These are phyloP conservation scores for Dicrurus megarhynchus DNA, from an alignment of 2,113 vertebrate genomes.

Conservation along the genomic window DNA sequence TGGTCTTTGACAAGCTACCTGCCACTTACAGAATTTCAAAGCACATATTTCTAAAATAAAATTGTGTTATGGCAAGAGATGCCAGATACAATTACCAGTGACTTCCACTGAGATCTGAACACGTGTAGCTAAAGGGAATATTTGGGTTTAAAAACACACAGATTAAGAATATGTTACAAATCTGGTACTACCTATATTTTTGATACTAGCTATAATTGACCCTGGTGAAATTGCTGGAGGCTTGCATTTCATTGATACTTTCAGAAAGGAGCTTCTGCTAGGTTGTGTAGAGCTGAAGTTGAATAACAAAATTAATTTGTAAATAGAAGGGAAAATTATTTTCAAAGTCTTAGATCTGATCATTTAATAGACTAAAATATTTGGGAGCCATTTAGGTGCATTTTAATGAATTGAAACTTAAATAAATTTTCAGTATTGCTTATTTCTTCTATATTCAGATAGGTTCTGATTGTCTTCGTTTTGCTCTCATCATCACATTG, in stretches of 20 bases:
- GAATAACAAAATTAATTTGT: not conserved
- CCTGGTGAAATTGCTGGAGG: not conserved
- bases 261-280: not conserved
- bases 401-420: not conserved
- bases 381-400: not conserved
- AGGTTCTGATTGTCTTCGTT: not conserved
- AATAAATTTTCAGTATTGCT: not conserved
- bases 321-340: not conserved
- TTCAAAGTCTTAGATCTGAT: not conserved
- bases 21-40: not conserved
- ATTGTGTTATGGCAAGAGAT: not conserved
- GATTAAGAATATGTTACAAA: not conserved
- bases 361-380: not conserved
- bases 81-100: not conserved
- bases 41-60: not conserved
- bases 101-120: not conserved
- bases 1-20: not conserved
- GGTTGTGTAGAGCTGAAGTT: not conserved
- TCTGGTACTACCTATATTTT: not conserved
- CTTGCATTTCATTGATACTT: not conserved
- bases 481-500: conserved; percentile 5
- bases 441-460: conserved; percentile 2
- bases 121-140: not conserved
- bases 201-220: not conserved
- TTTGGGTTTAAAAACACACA: not conserved